Base-by-base conservation (phyloP, 2,888 invertebrate species). In the Cataglyphis rosenhaueri region DNA sequence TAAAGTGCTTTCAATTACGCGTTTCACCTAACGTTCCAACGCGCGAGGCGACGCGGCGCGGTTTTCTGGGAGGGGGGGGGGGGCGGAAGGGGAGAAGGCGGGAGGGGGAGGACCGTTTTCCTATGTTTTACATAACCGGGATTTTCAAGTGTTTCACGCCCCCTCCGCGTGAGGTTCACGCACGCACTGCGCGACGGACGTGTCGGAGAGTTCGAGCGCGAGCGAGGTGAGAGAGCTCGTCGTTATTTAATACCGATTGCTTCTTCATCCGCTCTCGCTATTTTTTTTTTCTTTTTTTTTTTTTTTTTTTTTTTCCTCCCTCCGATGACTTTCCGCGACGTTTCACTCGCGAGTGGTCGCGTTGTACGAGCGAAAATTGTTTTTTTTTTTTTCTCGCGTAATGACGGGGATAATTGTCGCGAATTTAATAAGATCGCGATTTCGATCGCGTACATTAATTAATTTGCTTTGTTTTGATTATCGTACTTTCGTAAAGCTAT, bases 1-100 rank as follows among this genome's bases (percentile, higher is more conserved):
- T 91, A 91, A 92, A 93, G 93, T 93, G 92, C 92, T 92, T 93
- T 93, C 93, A 92, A 93, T 93, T 93, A 93, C 90, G 90, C 91
- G 91, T 92, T 92, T 91, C 88, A 88, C 90, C 92, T 91, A 92
- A 92, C 90, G 90, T 91, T 83, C 89, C 85, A 87, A 83, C 87
- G 66, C 66, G 48, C 59, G 78, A n/a, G 25, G 64, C 75, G 76
- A 29, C 57, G 66, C 66, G 78, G 3, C 66, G 66, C 85, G 84
- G 32, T 55, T 68, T 84, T 86, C 25, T 38, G 75, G 0, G 4
- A 5, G 35, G 6, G 35, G 35, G 35, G 35, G 6, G 32, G 6
- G 6, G 32, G 32, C 25, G 32, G 32, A 5, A 0, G 5, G 32
- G 32, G 32, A 3, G 32, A 0, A 3, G 32, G 4, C 3, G 35